These are phyloP conservation scores for Syngnathus acus DNA, from an alignment of 2,797 vertebrate species.

Conservation along the genomic window DNA sequence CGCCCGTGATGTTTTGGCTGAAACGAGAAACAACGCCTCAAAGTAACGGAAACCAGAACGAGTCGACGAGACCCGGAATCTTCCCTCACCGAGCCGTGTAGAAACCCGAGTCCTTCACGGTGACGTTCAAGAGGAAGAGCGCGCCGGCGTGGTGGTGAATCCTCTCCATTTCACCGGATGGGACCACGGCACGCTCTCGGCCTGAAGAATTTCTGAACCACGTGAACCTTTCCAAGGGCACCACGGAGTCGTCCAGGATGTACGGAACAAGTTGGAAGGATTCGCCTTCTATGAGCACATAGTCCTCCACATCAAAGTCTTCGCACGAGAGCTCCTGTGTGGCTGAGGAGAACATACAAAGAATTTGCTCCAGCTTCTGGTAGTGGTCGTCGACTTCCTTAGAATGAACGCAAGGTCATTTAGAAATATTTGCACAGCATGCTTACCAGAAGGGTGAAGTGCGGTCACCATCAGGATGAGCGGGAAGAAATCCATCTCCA, in stretches of 20 bases:
- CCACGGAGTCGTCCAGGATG: accelerated
- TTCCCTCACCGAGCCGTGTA: conserved; percentile 33
- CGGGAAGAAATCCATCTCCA: not conserved
- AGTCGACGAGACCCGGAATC: not conserved
- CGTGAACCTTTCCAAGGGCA: not conserved
- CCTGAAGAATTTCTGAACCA: conserved; percentile 25
- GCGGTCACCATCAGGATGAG: not conserved
- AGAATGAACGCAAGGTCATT: no score
- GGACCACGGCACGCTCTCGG: conserved; percentile 1
- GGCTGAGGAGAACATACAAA: conserved; percentile 4
- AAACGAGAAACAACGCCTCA: not conserved
- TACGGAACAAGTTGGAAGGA: conserved; percentile 5
- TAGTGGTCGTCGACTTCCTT: not conserved
- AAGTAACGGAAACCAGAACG: not conserved
- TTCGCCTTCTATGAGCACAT: conserved; percentile 17
- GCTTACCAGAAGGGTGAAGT: not conserved
- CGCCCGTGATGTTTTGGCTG: not conserved
- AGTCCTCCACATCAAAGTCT: accelerated
- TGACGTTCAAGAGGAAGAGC: conserved; percentile 33
- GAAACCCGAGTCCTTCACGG: conserved; percentile 15
- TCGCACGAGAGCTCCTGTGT: accelerated
- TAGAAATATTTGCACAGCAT: not conserved
- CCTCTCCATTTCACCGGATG: conserved; percentile 14
- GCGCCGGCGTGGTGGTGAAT: conserved; percentile 19
- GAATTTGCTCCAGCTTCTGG: not conserved